Conservation (phyloP, 2,113 vertebrate genomes). For the Lasiurus cinereus region DNA sequence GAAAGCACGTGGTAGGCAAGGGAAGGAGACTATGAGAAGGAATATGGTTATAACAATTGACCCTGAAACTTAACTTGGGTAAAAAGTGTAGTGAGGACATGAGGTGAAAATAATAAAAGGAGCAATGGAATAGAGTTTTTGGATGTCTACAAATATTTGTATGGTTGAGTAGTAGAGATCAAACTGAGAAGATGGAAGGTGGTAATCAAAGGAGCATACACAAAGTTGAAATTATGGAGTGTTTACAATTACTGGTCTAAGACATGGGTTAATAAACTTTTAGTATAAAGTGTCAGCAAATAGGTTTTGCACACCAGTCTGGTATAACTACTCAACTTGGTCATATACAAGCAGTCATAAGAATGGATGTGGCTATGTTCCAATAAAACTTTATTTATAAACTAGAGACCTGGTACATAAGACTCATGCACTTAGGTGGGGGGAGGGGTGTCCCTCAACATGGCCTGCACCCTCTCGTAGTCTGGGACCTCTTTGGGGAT, state of each 20-base stretch:
- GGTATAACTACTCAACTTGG: not conserved
- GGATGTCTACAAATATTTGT: not conserved
- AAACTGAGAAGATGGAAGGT: not conserved
- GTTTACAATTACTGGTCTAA: not conserved
- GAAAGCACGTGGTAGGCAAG: not conserved
- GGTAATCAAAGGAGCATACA: accelerated
- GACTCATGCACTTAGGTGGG: too few relatives aligned
- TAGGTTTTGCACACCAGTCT: not conserved
- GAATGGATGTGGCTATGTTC: not conserved
- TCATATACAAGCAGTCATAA: not conserved
- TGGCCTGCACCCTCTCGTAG: too few relatives aligned
- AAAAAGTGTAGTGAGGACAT: not conserved
- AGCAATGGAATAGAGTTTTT: not conserved
- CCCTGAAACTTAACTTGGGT: not conserved
- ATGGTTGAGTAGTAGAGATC: not conserved
- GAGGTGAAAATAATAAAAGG: not conserved
- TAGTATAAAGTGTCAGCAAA: not conserved
- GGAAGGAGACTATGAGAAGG: not conserved
- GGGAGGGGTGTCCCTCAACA: too few relatives aligned
- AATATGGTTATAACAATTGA: not conserved
- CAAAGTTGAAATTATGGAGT: not conserved
- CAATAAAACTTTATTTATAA: conserved; percentile 75
- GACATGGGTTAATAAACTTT: not conserved
- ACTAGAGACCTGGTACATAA: too few relatives aligned
- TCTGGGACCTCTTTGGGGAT: too few relatives aligned